phyloP scores from a whole-genome alignment of 2,113 vertebrate species.

The Neodontobutis hainanensis region DNA sequence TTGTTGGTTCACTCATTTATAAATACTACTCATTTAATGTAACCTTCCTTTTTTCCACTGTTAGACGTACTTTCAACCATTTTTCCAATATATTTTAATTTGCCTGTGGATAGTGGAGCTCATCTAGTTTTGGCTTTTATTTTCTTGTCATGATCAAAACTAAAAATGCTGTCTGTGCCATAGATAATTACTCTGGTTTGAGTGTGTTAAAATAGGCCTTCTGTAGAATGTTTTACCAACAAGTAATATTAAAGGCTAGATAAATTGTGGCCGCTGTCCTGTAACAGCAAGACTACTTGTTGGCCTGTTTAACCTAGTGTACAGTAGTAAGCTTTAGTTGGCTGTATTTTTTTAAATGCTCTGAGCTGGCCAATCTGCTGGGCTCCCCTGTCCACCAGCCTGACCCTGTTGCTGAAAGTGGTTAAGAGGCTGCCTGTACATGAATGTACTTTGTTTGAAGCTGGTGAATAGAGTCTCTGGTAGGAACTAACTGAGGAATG shows the following conservation, averaged over 20 bases:
- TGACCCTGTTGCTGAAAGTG: constrained; percentile 71
- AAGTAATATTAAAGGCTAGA: not conserved
- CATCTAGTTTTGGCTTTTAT: constrained; percentile 44
- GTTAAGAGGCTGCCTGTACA: constrained; percentile 74
- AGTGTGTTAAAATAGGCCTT: not conserved
- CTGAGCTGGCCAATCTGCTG: constrained; percentile 57
- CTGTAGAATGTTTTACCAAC: not conserved
- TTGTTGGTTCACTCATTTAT: constrained; percentile 26
- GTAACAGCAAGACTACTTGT: not conserved
- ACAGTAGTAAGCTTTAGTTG: constrained; percentile 33
- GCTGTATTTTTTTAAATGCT: constrained; percentile 43
- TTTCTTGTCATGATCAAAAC: constrained; percentile 10
- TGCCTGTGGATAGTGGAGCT: constrained; percentile 61
- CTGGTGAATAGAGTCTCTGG: constrained; percentile 81
- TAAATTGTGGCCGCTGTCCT: not conserved
- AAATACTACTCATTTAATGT: constrained; percentile 39
- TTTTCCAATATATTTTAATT: constrained; percentile 28
- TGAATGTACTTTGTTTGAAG: constrained; percentile 81
- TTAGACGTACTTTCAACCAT: not conserved
- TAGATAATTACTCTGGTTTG: not conserved
- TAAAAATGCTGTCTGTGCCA: not conserved
- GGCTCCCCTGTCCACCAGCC: constrained; percentile 68
- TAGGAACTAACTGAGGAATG: constrained; percentile 82
- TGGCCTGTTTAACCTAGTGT: constrained; percentile 18
- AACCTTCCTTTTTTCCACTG: constrained; percentile 54